Base-by-base conservation (phyloP, 2,888 invertebrate genomes). In the Leptinotarsa juncta region DNA sequence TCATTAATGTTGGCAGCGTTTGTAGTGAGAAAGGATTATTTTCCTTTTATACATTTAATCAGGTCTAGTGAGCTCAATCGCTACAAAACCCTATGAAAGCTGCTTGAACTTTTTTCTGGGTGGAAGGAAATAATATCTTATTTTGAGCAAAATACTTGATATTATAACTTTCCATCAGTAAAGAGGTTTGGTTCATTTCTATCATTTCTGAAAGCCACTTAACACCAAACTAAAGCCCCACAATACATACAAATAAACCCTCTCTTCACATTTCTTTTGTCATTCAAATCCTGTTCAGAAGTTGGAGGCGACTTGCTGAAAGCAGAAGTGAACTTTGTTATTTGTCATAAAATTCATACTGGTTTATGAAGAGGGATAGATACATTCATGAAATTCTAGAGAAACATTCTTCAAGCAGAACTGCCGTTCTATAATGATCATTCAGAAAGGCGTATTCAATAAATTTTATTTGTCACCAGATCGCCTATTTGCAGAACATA, bases 251-350 rank as follows among this genome's bases (percentile, higher is more conserved):
- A 57, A 57, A 55, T 12, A 16, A 55, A 57, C 26, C 20, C 15
- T 20, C 57, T 57, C 12, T 57, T 53, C 20, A 57, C 4, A 23
- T 57, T 20, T 57, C 23, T 57, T n/a, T 57, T 23, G 57, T 32
- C 32, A 62, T 62, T 42, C 62, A n/a, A 62, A 62, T 57, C 3
- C 16, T 20, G 2, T 32, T 16, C 5, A n/a, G 62, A 42, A 62
- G 62, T 42, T 62, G n/a, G 16, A 26, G 14, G n/a, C 62, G 4
- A 16, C n/a, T n/a, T 16, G n/a, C 42, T 10, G 15, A 42, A 42
- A 32, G 42, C 7, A n/a, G n/a, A 32, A 62, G 62, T 62, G 18
- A 62, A 62, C 62, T 62, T 62, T 62, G 62, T 32, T 62, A 62
- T 62, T 32, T 18, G 32, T 62, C n/a, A 42, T n/a, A 4, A 62